These are phyloP conservation scores for Myocastor coypus DNA, from an alignment of 2,113 vertebrate species.

Conservation along the genomic window DNA sequence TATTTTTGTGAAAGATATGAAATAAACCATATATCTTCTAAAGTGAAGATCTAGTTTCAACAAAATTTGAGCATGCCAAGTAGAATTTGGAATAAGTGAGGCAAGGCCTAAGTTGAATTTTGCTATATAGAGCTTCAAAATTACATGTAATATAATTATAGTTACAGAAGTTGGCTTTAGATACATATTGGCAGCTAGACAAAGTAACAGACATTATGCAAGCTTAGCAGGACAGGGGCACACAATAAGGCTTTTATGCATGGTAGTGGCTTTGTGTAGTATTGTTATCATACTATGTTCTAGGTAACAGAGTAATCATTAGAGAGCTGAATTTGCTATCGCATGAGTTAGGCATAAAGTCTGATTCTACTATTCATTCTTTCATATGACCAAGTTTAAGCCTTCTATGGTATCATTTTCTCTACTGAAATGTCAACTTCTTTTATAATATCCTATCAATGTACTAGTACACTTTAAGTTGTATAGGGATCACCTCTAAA, in stretches of 20 bases:
- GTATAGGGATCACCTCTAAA: background rate
- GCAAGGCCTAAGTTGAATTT: background rate
- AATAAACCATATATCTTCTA: background rate
- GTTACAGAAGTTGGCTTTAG: background rate
- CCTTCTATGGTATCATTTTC: background rate
- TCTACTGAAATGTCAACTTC: background rate
- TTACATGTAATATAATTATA: background rate
- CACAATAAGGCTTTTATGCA: background rate
- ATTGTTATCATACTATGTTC: background rate
- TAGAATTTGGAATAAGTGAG: background rate
- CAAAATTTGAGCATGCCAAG: background rate
- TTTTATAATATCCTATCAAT: background rate
- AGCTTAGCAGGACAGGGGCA: background rate
- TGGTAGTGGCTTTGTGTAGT: background rate
- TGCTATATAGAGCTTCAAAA: background rate
- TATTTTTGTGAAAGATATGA: background rate
- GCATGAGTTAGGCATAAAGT: background rate
- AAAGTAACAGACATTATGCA: background rate
- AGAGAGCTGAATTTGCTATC: background rate
- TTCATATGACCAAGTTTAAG: background rate
- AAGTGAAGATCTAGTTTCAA: background rate
- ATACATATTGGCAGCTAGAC: background rate
- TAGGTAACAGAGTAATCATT: background rate
- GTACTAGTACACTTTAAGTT: background rate
- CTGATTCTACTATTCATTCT: background rate